Evolutionary conservation across 1,140 invertebrate species (phyloP).

Genomic region (Papilio aristodemus): DNA sequence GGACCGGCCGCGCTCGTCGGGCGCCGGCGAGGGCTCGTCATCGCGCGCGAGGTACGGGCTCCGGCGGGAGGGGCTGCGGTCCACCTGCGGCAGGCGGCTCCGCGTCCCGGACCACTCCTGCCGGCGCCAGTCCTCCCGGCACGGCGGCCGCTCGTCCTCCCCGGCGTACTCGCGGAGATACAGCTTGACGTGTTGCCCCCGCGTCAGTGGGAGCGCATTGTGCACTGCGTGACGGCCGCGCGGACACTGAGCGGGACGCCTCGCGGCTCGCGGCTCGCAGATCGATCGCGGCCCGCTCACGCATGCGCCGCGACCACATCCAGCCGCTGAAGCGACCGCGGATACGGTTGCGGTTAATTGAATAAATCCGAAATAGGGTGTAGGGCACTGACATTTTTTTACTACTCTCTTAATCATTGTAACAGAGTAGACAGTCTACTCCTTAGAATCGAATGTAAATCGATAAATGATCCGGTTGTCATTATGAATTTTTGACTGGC

Average conservation of each 20-base stretch:
- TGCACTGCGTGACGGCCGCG: slow-evolving; percentile 68
- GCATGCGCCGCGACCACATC: slow-evolving; percentile 55
- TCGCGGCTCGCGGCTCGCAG: slow-evolving; percentile 49
- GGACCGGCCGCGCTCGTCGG: slow-evolving; percentile 79
- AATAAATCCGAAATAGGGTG: slow-evolving; percentile 33
- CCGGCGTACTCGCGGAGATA: slow-evolving; percentile 74
- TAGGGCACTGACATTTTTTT: slow-evolving; percentile 29
- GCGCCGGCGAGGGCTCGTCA: slow-evolving; percentile 88
- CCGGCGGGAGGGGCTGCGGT: slow-evolving; percentile 89
- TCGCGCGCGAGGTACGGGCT: slow-evolving; percentile 85
- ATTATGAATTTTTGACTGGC: not conserved
- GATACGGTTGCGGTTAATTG: slow-evolving; percentile 39
- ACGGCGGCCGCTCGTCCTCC: slow-evolving; percentile 74
- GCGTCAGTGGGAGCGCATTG: slow-evolving; percentile 74
- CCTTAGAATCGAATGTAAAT: not conserved
- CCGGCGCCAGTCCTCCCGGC: slow-evolving; percentile 75
- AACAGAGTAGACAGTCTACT: not conserved
- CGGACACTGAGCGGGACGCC: slow-evolving; percentile 63
- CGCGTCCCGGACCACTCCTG: slow-evolving; percentile 76
- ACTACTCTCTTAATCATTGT: slow-evolving; percentile 11
- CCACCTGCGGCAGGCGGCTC: slow-evolving; percentile 86
- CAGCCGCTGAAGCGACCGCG: slow-evolving; percentile 59
- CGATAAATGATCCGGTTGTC: not conserved
- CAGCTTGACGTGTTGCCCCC: slow-evolving; percentile 74
- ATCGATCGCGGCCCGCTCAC: slow-evolving; percentile 49